These are phyloP conservation scores for Rapana venosa DNA, from an alignment of 2,888 invertebrate genomes.

Conservation along the genomic window DNA sequence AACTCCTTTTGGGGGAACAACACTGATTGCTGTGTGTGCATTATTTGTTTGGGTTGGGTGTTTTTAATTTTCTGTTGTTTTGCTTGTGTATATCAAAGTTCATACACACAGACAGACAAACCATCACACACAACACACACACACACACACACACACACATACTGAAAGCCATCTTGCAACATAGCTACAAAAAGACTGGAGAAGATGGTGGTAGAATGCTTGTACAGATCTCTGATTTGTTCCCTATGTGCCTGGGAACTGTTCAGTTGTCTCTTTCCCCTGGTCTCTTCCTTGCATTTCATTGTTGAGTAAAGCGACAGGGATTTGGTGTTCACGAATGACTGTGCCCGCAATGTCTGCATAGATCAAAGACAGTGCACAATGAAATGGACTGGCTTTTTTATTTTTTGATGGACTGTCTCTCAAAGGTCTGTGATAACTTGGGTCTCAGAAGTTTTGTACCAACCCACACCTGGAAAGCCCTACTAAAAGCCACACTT, in stretches of 20 bases:
- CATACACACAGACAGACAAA: background rate
- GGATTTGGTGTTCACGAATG: too few species aligned
- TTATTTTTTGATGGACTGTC: too few species aligned
- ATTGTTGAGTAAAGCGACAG: too few species aligned
- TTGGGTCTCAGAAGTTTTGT: too few species aligned
- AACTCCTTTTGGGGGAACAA: background rate
- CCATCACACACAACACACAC: background rate
- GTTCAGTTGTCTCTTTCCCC: background rate
- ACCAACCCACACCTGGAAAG: too few species aligned
- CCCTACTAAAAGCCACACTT: too few species aligned
- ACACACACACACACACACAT: background rate
- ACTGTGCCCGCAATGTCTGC: too few species aligned
- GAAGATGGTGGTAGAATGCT: background rate
- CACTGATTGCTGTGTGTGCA: background rate
- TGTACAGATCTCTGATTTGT: too few species aligned
- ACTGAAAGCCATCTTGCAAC: background rate
- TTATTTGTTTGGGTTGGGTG: background rate
- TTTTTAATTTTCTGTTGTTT: background rate
- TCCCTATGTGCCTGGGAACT: background rate
- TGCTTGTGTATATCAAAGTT: background rate
- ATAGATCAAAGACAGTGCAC: too few species aligned
- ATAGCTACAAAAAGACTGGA: background rate
- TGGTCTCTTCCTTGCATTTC: too few species aligned
- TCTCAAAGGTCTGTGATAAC: too few species aligned
- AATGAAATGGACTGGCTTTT: too few species aligned